Base-by-base conservation (phyloP, 2,888 invertebrate species). In the Philhelius pedissequus region DNA sequence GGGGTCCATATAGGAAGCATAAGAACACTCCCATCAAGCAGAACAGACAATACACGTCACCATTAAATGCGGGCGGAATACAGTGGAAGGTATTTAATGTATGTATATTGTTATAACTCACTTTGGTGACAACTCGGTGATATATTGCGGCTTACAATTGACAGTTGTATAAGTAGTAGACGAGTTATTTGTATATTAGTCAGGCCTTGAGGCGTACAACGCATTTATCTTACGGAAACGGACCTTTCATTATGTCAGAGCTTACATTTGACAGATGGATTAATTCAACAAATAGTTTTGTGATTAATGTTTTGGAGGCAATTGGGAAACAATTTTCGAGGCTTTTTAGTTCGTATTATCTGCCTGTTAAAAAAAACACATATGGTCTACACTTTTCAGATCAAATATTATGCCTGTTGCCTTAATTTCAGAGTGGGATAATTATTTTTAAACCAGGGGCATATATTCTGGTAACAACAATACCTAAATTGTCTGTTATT, bases 121-220 rank as follows among this genome's bases (percentile, higher is more conserved):
- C 62, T 66, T 32, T 43, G 62, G 64, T 54, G 73, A 74, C 73
- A 74, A 32, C 40, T 62, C 11, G 64, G 64, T 64, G 73, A 64
- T 64, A 64, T 54, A 64, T 74, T 56, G 66, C 22, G 62, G 43
- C 18, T 50, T n/a, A 20, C 38, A 73, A 48, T 35, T 58, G 71
- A 48, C 48, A 58, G 45, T 25, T 56, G 22, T 11, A n/a, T 9
- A 11, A 18, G 8, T 30, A 20, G 27, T 25, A 30, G 43, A n/a
- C 11, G 40, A 40, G 32, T 8, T 15, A 32, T 45, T 30, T 13
- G 13, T 48, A 45, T 64, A 64, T 48, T n/a, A n/a, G n/a, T 32
- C 48, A 48, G 48, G n/a, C 27, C 15, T 7, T 5, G 27, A 11
- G 27, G 9, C 20, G 25, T 9, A 58, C 38, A 64, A 45, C 13